Base-by-base conservation (phyloP, 2,113 vertebrate species). In the Oenanthe melanoleuca region DNA sequence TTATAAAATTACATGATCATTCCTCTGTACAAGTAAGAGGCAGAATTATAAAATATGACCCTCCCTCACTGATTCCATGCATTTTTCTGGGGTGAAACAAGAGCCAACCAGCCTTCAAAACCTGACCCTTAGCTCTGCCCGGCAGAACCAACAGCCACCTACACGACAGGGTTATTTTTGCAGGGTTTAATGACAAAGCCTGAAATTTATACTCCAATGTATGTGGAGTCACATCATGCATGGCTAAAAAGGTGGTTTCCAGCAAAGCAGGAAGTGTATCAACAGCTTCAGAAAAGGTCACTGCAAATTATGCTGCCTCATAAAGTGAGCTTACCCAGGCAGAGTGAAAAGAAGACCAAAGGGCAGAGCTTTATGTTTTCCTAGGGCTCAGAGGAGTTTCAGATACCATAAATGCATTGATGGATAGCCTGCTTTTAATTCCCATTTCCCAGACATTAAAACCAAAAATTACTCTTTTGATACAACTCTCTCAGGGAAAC, bases 251-350 rank as follows among this genome's bases (percentile, higher is more conserved):
- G 56, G 53, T 64, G 45, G 26, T 81, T 96, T 95, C 80, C 87
- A 96, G 77, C 24, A 86, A 81, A 84, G 89, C 87, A 94, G 70
- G 89, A 94, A 91, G 69, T 63, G 61, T 63, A 67, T 60, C 92
- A 81, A 44, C 69, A 71, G 73, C 55, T 91, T 92, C 79, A 79
- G 89, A 64, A 95, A 95, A 95, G 92, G 92, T 94, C 80, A 75
- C 61, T 81, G 89, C 73, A 91, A 94, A 94, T 96, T 96, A 89
- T 31, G 13, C 60, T 81, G 77, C 93, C 38, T 91, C 80, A 81
- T 89, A 79, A 86, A 95, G 64, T 67, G 34, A 89, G 81, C 49
- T 92, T 92, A 89, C 22, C 49, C 56, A 74, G 65, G 44, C 73
- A 94, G 78, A 50, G 47, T 56, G 61, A 52, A 86, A 78, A 78